A percentile compares a stretch with the other conserved stretches of the same genome.
phyloP scores from a whole-genome alignment of 2,888 invertebrate species.

The Lochmaea capreae region DNA sequence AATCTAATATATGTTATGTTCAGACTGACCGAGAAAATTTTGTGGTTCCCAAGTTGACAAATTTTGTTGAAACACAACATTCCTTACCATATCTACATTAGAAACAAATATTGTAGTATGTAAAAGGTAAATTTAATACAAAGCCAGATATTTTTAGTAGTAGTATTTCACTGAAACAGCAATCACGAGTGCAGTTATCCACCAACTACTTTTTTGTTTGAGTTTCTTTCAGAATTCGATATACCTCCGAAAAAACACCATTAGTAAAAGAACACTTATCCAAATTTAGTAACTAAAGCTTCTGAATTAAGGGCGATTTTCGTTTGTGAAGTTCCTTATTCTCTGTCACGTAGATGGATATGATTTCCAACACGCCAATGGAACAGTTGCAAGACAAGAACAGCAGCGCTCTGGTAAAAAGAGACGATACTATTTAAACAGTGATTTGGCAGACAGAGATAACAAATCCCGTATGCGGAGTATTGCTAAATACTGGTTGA shows the following conservation, averaged over 20 bases:
- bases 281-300: slow-evolving; percentile 10
- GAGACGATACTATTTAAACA: slow-evolving; percentile 29
- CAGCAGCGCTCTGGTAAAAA: slow-evolving; percentile 30
- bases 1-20: no score
- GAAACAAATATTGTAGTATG: no score
- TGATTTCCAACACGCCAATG: slow-evolving; percentile 39
- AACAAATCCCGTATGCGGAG: slow-evolving; percentile 30
- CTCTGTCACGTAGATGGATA: slow-evolving; percentile 30
- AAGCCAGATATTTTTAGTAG: neutral
- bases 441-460: slow-evolving; percentile 31
- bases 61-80: no score
- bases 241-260: slow-evolving; percentile 35
- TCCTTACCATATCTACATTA: neutral
- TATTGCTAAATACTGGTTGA: slow-evolving; percentile 32
- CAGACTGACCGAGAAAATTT: no score
- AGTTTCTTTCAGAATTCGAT: slow-evolving; percentile 42
- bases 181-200: slow-evolving; percentile 24
- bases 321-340: slow-evolving; percentile 19
- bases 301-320: slow-evolving; percentile 16
- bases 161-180: neutral
- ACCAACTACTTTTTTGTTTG: slow-evolving; percentile 27
- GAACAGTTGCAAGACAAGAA: slow-evolving; percentile 40
- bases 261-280: slow-evolving; percentile 21
- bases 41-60: no score
- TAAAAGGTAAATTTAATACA: no score